Conservation (phyloP, 1,140 invertebrate species). For the Schmidtea mediterranea region DNA sequence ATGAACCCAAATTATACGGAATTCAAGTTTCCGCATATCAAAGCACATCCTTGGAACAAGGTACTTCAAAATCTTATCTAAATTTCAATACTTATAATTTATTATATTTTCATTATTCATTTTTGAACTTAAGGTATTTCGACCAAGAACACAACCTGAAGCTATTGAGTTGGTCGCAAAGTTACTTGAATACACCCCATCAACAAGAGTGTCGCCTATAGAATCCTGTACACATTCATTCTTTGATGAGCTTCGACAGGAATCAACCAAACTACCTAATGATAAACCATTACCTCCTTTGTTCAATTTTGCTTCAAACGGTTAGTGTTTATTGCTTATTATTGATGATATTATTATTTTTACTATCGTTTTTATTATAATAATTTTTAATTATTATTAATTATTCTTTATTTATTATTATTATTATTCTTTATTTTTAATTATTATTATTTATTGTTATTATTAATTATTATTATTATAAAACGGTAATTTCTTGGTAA, state of each 20-base stretch:
- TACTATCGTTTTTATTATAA: too few relatives aligned
- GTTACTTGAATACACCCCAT: slow-evolving; percentile 9
- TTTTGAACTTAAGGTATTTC: background rate
- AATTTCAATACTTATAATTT: background rate
- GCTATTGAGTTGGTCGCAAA: slow-evolving; percentile 6
- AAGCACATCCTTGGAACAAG: slow-evolving; percentile 2
- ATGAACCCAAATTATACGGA: slow-evolving; percentile 10
- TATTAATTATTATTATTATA: too few relatives aligned
- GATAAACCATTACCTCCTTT: slow-evolving; percentile 7
- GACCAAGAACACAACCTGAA: background rate
- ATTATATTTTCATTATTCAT: background rate
- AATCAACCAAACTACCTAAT: slow-evolving; percentile 9
- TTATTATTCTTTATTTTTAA: too few relatives aligned
- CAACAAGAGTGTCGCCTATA: slow-evolving; percentile 5
- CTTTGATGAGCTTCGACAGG: slow-evolving; percentile 6
- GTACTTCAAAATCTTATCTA: background rate
- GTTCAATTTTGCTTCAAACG: slow-evolving; percentile 5
- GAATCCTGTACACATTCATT: slow-evolving; percentile 8
- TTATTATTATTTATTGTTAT: too few relatives aligned
- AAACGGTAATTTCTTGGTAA: too few relatives aligned
- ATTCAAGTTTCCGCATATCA: slow-evolving; percentile 8
- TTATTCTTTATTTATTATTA: too few relatives aligned
- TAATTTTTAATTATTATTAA: too few relatives aligned
- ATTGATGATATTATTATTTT: too few relatives aligned
- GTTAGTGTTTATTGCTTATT: too few relatives aligned